Evolutionary conservation across 2,113 vertebrate genomes (phyloP).

Genomic region (Sterna hirundo): DNA sequence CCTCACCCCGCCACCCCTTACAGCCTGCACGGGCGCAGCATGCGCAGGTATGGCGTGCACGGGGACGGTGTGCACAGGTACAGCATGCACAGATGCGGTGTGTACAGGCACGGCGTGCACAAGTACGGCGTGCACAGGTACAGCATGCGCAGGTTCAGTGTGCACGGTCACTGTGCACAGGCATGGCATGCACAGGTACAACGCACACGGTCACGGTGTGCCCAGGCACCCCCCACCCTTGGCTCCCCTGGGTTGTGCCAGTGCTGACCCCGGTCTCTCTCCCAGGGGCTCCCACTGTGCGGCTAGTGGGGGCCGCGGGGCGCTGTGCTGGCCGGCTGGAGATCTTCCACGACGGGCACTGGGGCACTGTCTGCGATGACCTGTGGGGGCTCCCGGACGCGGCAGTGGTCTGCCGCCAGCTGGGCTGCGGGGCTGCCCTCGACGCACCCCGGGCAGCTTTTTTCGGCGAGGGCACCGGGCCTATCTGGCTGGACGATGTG

Average conservation of each 20-base stretch:
- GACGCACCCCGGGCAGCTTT: constrained; percentile 52
- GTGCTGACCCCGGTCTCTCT: not conserved
- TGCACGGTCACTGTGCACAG: rapidly evolving
- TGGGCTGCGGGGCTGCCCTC: constrained; percentile 54
- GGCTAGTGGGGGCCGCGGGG: constrained; percentile 23
- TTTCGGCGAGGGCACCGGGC: constrained; percentile 68
- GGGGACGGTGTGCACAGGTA: not conserved
- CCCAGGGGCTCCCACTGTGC: not conserved
- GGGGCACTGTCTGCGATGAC: constrained; percentile 66
- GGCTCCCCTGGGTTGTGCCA: rapidly evolving
- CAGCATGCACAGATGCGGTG: rapidly evolving
- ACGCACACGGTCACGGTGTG: rapidly evolving
- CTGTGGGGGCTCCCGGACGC: constrained; percentile 61
- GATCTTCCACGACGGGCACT: constrained; percentile 29
- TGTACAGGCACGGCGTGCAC: not conserved
- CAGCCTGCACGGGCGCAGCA: rapidly evolving
- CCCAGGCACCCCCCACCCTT: no score
- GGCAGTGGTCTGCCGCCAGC: constrained; percentile 46
- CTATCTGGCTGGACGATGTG: constrained; percentile 59
- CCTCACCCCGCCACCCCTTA: not conserved
- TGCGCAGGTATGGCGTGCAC: rapidly evolving
- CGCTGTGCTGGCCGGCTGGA: constrained; percentile 65
- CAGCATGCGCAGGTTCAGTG: no score
- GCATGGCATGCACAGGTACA: rapidly evolving
- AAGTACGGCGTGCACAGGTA: no score